These are phyloP conservation scores for Chrysolina haemoptera DNA, from an alignment of 2,888 invertebrate species.

Conservation along the genomic window DNA sequence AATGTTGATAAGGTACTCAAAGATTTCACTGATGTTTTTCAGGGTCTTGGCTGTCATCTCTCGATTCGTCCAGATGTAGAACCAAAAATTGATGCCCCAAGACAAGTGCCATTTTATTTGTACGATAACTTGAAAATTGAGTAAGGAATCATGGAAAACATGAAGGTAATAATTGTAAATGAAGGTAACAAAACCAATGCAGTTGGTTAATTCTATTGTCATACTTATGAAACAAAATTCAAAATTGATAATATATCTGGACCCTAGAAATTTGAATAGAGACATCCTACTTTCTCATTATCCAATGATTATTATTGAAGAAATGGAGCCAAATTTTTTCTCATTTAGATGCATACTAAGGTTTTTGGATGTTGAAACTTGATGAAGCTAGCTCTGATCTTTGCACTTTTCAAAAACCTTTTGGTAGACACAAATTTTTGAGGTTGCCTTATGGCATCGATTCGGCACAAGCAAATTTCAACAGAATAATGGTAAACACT, in stretches of 20 bases:
- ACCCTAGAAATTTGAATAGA: conserved; percentile 1
- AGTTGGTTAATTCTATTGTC: neutral
- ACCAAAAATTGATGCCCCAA: neutral
- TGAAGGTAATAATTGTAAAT: neutral
- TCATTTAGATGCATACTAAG: conserved; percentile 1
- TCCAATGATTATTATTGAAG: neutral
- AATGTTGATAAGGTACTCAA: conserved; percentile 3
- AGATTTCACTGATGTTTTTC: conserved; percentile 11
- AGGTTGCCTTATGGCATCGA: no score
- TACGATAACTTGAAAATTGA: neutral
- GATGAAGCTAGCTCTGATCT: neutral
- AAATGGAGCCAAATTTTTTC: no score
- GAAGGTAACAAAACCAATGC: neutral
- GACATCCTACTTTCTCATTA: neutral
- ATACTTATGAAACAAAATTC: neutral
- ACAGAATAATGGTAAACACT: neutral
- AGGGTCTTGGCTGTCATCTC: conserved; percentile 16
- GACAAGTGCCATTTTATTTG: neutral
- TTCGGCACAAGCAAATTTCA: no score
- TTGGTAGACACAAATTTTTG: no score
- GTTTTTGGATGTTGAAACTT: conserved; percentile 5
- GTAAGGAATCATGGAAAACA: neutral
- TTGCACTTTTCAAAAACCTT: conserved; percentile 2
- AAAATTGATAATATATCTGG: neutral
- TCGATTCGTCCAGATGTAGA: neutral